Conservation (phyloP, 2,797 vertebrate species). For the Macropodus opercularis region DNA sequence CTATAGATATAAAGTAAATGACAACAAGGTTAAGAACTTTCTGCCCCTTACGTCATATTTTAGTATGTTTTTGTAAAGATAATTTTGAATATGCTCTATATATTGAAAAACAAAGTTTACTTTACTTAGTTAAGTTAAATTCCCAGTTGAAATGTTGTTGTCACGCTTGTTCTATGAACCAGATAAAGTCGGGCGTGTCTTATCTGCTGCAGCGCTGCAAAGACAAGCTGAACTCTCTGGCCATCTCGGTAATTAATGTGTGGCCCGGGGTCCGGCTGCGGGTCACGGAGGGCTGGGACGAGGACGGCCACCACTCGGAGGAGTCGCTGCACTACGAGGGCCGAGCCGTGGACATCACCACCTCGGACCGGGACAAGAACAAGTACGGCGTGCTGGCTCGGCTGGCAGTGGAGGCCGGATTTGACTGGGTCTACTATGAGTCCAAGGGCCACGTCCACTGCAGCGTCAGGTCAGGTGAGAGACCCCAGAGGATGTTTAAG, state of each 20-base stretch:
- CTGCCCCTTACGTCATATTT: no score
- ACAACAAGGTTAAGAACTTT: no score
- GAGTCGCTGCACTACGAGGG: conserved; percentile 96
- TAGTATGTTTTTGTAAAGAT: no score
- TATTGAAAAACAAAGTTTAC: no score
- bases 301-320: conserved; percentile 95
- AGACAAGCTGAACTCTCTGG: conserved; percentile 94
- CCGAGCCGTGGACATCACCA: conserved; percentile 95
- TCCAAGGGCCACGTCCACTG: conserved; percentile 98
- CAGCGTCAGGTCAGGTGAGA: conserved; percentile 95
- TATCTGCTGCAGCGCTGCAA: conserved; percentile 89
- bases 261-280: conserved; percentile 94
- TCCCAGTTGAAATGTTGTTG: no score
- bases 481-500: rapidly evolving
- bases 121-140: no score
- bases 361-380: conserved; percentile 92
- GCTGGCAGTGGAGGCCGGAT: conserved; percentile 94
- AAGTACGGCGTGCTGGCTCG: conserved; percentile 96
- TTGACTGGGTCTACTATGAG: conserved; percentile 98
- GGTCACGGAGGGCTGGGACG: conserved; percentile 97
- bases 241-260: conserved; percentile 97
- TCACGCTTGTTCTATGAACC: no score
- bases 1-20: no score
- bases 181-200: no score
- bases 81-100: no score